Evolutionary conservation across 2,888 invertebrate genomes (phyloP).

Genomic region (Limnephilus rhombicus): DNA sequence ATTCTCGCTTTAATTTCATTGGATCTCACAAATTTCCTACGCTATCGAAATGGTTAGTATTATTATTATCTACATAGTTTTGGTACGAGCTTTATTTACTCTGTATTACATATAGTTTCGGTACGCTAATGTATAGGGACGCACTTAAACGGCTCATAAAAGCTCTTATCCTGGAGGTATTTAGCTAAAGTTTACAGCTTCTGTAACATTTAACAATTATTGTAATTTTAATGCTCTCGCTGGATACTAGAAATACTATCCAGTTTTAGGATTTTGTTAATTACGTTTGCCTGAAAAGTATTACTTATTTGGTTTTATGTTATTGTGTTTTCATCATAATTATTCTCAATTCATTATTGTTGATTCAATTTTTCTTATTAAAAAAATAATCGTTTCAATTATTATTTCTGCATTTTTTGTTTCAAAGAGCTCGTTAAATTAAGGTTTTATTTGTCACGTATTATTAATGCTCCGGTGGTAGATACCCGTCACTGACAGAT

Average conservation of each 20-base stretch:
- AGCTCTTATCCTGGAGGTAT: neutral
- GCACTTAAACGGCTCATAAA: neutral
- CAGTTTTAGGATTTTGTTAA: neutral
- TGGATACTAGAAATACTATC: neutral
- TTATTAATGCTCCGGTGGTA: too few relatives aligned
- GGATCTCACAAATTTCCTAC: slow-evolving; percentile 20
- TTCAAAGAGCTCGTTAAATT: too few relatives aligned
- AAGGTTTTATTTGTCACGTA: too few relatives aligned
- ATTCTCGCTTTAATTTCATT: slow-evolving; percentile 3
- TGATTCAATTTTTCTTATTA: too few relatives aligned
- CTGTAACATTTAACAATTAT: neutral
- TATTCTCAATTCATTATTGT: too few relatives aligned
- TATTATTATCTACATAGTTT: slow-evolving; percentile 17
- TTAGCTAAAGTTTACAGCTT: neutral
- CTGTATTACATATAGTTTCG: slow-evolving; percentile 8
- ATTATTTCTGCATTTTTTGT: too few relatives aligned
- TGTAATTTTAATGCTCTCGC: neutral
- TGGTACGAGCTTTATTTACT: slow-evolving; percentile 5
- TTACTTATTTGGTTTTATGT: neutral
- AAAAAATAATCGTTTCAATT: too few relatives aligned
- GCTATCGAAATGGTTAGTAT: slow-evolving; percentile 24
- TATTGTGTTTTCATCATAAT: neutral
- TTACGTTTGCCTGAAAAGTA: neutral
- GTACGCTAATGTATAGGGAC: neutral
- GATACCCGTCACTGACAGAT: too few relatives aligned